phyloP scores from a whole-genome alignment of 2,113 vertebrate genomes.

The Xerus inauris region DNA sequence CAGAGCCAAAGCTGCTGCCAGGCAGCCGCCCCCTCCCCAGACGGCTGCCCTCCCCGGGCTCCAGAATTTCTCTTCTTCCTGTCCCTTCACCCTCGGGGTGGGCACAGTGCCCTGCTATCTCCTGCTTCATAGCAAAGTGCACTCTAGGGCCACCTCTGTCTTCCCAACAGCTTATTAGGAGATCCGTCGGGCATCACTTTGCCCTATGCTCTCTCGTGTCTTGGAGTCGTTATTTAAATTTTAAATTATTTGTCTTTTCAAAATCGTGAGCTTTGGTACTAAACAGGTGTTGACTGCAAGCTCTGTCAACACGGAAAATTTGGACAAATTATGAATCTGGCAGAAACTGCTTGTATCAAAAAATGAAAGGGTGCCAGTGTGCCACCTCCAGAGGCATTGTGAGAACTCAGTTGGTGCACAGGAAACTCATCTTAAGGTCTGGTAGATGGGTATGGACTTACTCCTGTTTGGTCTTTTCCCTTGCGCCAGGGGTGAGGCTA shows the following conservation, averaged over 20 bases:
- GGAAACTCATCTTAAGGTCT: neutral
- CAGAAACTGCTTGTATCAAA: neutral
- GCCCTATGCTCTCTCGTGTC: neutral
- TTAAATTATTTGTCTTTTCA: constrained; percentile 50
- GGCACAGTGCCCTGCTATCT: neutral
- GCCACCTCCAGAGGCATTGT: neutral
- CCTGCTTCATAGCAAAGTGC: neutral
- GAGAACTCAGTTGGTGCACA: neutral
- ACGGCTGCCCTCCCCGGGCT: neutral
- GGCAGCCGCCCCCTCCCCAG: neutral
- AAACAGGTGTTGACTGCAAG: neutral
- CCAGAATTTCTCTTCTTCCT: neutral
- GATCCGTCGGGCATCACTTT: neutral
- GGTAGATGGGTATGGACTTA: neutral
- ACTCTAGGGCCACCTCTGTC: neutral
- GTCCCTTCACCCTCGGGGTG: neutral
- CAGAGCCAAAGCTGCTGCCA: neutral
- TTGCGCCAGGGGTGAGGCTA: neutral
- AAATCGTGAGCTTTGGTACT: neutral
- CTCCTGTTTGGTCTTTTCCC: neutral
- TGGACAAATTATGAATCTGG: neutral
- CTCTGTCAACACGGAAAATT: neutral
- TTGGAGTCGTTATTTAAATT: constrained; percentile 33
- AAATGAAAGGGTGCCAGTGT: neutral
- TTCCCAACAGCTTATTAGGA: neutral